Evolutionary conservation across 2,888 invertebrate genomes (phyloP).

Genomic region (Cephalotes varians): DNA sequence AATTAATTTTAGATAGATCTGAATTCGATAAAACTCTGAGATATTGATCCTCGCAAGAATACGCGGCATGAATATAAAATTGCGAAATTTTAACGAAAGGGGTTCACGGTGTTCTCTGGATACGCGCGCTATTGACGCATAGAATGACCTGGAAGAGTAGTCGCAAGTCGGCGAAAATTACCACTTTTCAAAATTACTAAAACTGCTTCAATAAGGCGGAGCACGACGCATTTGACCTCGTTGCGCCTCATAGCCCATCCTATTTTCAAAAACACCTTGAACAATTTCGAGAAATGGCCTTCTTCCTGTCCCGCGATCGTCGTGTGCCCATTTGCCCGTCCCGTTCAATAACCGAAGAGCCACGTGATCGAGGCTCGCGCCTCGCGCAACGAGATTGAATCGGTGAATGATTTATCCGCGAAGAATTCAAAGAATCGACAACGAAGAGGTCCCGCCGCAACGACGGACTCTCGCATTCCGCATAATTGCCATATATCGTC

Average conservation of each 20-base stretch:
- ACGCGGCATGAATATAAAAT: background rate
- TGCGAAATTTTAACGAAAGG: background rate
- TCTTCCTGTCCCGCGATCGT: background rate
- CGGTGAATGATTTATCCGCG: conserved; percentile 30
- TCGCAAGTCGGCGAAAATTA: background rate
- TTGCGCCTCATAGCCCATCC: background rate
- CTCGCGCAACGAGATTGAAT: conserved; percentile 15
- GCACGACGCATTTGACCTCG: background rate
- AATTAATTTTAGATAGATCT: background rate
- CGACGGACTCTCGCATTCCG: conserved; percentile 26
- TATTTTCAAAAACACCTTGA: conserved; percentile 28
- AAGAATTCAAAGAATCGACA: conserved; percentile 43
- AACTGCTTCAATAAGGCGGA: background rate
- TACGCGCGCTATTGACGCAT: background rate
- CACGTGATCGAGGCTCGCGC: conserved; percentile 21
- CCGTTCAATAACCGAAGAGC: background rate
- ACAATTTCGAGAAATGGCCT: conserved; percentile 29
- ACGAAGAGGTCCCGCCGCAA: background rate
- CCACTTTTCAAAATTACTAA: conserved; percentile 32
- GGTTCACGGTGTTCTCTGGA: background rate
- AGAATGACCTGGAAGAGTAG: background rate
- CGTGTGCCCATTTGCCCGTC: background rate
- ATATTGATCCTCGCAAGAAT: background rate
- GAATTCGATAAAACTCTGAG: background rate
- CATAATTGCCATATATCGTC: conserved; percentile 35